These are phyloP conservation scores for Nannoperca obscura DNA, from an alignment of 2,797 vertebrate genomes.

Conservation along the genomic window DNA sequence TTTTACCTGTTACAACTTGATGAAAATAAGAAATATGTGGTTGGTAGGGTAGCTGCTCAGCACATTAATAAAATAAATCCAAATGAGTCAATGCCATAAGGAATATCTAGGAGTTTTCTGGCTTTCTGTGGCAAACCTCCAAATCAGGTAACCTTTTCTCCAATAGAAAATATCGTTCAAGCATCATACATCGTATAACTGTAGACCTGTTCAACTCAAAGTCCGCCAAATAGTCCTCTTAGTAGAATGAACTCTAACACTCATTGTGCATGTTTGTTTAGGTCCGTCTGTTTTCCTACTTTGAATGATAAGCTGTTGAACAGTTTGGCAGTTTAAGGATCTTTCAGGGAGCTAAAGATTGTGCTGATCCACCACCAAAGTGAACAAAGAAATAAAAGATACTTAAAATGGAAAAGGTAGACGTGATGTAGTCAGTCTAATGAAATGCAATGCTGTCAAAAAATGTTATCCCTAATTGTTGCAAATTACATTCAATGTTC, in stretches of 20 bases:
- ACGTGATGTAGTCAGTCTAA: not conserved
- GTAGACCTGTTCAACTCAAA: conserved; percentile 1
- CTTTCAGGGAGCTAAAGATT: not conserved
- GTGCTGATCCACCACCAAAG: conserved; percentile 14
- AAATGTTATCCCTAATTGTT: not conserved
- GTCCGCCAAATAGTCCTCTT: not conserved
- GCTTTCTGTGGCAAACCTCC: not conserved
- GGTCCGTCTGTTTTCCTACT: not conserved
- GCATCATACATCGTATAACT: not conserved
- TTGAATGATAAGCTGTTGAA: conserved; percentile 17
- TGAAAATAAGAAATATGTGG: not conserved
- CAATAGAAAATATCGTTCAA: not conserved
- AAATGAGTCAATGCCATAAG: not conserved
- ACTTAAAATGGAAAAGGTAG: conserved; percentile 1
- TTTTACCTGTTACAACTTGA: not conserved
- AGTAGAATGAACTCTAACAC: not conserved
- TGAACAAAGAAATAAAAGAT: not conserved
- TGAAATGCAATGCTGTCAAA: not conserved
- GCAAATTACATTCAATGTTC: not conserved
- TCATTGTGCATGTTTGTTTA: not conserved
- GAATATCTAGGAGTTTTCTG: not conserved
- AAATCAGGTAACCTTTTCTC: not conserved
- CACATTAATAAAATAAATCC: not conserved
- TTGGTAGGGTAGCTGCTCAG: not conserved
- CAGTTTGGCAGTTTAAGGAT: not conserved